Evolutionary conservation across 2,113 vertebrate species (phyloP), one percentile per base, ranked within the genome.

Genomic region (Stegastes partitus): DNA sequence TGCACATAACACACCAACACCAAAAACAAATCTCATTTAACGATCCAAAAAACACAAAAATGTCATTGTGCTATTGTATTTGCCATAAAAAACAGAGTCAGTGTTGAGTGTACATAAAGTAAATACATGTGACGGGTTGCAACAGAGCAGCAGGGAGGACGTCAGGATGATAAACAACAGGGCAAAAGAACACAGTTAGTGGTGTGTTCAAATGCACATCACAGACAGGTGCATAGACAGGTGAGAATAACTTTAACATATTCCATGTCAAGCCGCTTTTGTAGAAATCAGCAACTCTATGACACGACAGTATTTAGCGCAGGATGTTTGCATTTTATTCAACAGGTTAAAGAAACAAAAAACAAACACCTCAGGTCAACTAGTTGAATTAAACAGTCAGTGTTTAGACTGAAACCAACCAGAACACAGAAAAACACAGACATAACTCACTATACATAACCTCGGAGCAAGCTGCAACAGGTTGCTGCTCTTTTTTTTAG

Each of bases 401-500:
- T 15, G 12, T 42, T 9, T 42, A 42, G 62, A 75, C 44, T 16
- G 0, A 23, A 11, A 42, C n/a, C 14, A 73, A 68, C 64, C 77
- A 74, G 54, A 61, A 69, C 3, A 66, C 4, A 69, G 7, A 0
- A 25, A 11, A 47, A 47, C 19, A 7, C 45, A 1, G 3, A 53
- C 59, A 54, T n/a, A 42, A 15, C 22, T 12, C 50, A 57, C 31
- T 16, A 49, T n/a, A n/a, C n/a, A n/a, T n/a, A 69, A 56, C 61
- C 58, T 55, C 44, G 11, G 51, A 61, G 66, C 37, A 68, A 47
- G 54, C 55, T 81, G 42, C n/a, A 67, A 62, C 66, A 62, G 39
- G 61, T 16, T 85, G 64, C 56, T 19, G 44, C 65, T 55, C 39
- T 61, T 12, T 21, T 2, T 19, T 23, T 23, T 44, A 51, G 37